Percentiles rank a stretch among this genome's conserved stretches.
Evolutionary conservation across 2,113 vertebrate genomes (phyloP).

Genomic region (Triplophysa dalaica): DNA sequence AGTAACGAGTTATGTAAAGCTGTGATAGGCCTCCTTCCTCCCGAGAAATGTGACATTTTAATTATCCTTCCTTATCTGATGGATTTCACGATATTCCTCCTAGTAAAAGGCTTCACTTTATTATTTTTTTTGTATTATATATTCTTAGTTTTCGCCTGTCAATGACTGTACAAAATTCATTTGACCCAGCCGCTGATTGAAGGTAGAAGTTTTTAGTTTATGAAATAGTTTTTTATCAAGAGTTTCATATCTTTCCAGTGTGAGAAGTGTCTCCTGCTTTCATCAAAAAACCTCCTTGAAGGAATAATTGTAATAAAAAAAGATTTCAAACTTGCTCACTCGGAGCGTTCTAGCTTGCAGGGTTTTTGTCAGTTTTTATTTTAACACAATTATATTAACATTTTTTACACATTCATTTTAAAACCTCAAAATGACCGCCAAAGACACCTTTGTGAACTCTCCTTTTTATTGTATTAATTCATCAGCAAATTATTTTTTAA

Average conservation of each 20-base stretch:
- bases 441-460: conserved; percentile 4
- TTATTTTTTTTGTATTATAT: conserved; percentile 74
- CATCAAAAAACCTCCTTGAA: conserved; percentile 11
- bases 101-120: conserved; percentile 73
- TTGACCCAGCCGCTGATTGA: conserved; percentile 67
- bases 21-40: conserved; percentile 59
- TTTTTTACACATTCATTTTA: not conserved
- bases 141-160: conserved; percentile 73
- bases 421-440: not conserved
- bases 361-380: not conserved
- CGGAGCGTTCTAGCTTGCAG: not conserved
- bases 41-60: conserved; percentile 75
- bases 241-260: conserved; percentile 56
- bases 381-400: not conserved
- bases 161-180: conserved; percentile 68
- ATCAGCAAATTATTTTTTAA: not conserved
- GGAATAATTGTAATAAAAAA: conserved; percentile 18
- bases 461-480: not conserved
- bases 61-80: conserved; percentile 77
- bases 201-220: conserved; percentile 70
- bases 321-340: conserved; percentile 20
- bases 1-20: conserved; percentile 62
- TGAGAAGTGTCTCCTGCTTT: conserved; percentile 39
- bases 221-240: conserved; percentile 58
- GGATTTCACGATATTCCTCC: conserved; percentile 74